Evolutionary conservation across 1,140 invertebrate genomes (phyloP).

Genomic region (Hormaphis cornu): DNA sequence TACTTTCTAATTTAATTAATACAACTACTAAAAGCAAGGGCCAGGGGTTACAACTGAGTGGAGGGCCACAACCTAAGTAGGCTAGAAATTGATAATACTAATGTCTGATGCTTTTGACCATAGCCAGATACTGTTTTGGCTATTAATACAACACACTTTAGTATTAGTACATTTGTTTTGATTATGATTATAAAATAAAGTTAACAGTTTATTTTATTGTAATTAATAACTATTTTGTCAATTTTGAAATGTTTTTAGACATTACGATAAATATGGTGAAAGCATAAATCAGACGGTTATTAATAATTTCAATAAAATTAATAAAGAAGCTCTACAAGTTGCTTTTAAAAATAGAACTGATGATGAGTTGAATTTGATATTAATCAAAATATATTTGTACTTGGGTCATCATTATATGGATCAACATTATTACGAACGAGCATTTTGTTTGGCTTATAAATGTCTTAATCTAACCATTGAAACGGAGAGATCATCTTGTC

Average conservation of each 20-base stretch:
- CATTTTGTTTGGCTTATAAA: not conserved
- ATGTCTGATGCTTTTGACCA: too few species aligned
- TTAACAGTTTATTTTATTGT: too few species aligned
- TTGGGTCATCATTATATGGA: constrained; percentile 22
- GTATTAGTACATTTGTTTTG: too few species aligned
- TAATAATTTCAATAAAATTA: not conserved
- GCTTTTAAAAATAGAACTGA: not conserved
- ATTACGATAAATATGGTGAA: constrained; percentile 10
- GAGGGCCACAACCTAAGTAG: too few species aligned
- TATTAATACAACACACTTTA: too few species aligned
- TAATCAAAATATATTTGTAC: constrained; percentile 18
- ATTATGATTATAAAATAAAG: too few species aligned
- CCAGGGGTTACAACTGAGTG: too few species aligned
- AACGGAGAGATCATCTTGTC: not conserved
- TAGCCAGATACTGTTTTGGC: too few species aligned
- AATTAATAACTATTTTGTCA: too few species aligned
- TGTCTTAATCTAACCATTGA: not conserved
- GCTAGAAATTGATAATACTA: too few species aligned
- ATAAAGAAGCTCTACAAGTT: not conserved
- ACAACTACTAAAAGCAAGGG: too few species aligned
- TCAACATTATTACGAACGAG: constrained; percentile 4
- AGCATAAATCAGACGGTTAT: not conserved
- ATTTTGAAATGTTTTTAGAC: not conserved
- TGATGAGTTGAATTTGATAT: not conserved
- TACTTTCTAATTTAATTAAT: too few species aligned